phyloP scores from a whole-genome alignment of 2,888 invertebrate species.

The Eledone cirrhosa region DNA sequence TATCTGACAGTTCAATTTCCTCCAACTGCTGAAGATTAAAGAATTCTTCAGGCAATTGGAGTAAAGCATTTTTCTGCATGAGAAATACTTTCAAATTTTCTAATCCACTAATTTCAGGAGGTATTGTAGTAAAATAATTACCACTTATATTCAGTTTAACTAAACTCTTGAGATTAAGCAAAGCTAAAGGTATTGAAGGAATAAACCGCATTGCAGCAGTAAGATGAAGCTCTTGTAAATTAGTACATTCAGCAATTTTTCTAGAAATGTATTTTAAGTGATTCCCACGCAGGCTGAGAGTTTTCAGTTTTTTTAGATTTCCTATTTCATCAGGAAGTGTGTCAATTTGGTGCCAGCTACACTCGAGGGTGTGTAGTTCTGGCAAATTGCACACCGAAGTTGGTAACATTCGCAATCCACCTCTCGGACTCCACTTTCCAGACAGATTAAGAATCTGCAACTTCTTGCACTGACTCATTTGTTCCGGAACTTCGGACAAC shows the following conservation, averaged over 20 bases:
- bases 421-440: constrained; percentile 57
- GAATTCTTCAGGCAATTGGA: constrained; percentile 53
- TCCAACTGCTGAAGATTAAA: constrained; percentile 51
- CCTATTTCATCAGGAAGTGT: constrained; percentile 55
- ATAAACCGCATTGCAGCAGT: constrained; percentile 55
- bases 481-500: constrained; percentile 48
- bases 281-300: constrained; percentile 54
- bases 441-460: constrained; percentile 55
- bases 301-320: constrained; percentile 48
- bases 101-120: constrained; percentile 48
- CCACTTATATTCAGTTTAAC: constrained; percentile 52
- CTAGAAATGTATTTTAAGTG: constrained; percentile 50
- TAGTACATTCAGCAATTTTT: constrained; percentile 50
- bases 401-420: constrained; percentile 50
- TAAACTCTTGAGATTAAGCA: constrained; percentile 50
- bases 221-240: constrained; percentile 50
- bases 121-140: constrained; percentile 58
- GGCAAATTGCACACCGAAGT: constrained; percentile 48
- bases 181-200: constrained; percentile 50
- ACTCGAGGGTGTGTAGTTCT: constrained; percentile 49
- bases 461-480: constrained; percentile 47
- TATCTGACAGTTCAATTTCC: constrained; percentile 54
- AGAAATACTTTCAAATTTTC: constrained; percentile 49
- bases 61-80: constrained; percentile 55
- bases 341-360: constrained; percentile 58